A percentile compares a stretch with the other conserved stretches of the same genome.
These are phyloP conservation scores for Syncerus caffer DNA, from an alignment of 2,797 vertebrate genomes.

Conservation along the genomic window DNA sequence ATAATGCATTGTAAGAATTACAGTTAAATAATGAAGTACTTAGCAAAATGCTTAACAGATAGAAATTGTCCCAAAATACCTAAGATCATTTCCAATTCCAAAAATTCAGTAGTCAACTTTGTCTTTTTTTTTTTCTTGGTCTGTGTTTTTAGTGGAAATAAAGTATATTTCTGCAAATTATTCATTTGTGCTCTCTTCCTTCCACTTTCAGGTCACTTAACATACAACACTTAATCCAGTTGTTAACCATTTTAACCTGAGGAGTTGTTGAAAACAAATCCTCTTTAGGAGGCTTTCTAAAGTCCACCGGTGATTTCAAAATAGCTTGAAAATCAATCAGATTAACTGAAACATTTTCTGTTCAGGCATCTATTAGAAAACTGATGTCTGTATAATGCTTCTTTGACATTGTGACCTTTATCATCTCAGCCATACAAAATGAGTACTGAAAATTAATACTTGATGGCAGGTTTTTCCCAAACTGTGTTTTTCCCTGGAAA, in stretches of 20 bases:
- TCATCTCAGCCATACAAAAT: not conserved
- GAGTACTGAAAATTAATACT: not conserved
- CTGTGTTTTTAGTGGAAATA: slow-evolving; percentile 11
- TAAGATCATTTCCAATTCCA: not conserved
- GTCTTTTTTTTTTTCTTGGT: not conserved
- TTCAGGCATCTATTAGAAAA: slow-evolving; percentile 47
- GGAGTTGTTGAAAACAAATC: slow-evolving; percentile 60
- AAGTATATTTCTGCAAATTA: slow-evolving; percentile 33
- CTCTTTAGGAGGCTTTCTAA: slow-evolving; percentile 55
- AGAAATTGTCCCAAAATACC: not conserved
- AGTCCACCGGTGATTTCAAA: slow-evolving; percentile 51
- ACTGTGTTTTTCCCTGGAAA: not conserved
- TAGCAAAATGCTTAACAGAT: not conserved
- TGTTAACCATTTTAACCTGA: slow-evolving; percentile 70
- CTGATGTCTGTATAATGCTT: not conserved
- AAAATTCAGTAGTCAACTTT: not conserved
- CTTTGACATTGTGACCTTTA: not conserved
- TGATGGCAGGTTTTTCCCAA: not conserved
- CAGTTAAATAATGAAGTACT: not conserved
- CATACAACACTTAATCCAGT: slow-evolving; percentile 48
- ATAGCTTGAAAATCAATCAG: slow-evolving; percentile 56
- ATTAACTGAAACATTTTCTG: slow-evolving; percentile 62
- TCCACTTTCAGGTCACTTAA: slow-evolving; percentile 50
- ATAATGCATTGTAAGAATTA: not conserved
- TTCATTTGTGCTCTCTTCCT: slow-evolving; percentile 14